These are phyloP conservation scores for Agelastica alni DNA, from an alignment of 2,888 invertebrate genomes.

Conservation along the genomic window DNA sequence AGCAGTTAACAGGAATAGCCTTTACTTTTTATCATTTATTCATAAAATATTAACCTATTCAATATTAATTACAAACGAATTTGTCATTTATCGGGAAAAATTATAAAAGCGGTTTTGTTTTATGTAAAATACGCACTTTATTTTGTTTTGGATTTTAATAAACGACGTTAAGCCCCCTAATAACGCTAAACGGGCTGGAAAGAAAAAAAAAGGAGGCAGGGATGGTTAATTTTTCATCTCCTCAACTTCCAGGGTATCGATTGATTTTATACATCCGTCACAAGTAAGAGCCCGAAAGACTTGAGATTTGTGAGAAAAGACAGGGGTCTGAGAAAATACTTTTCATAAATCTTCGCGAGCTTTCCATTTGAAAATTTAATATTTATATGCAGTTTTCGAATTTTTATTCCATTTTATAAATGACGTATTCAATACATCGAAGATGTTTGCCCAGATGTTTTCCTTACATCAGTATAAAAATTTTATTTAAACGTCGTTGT, in stretches of 20 bases:
- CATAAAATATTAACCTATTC: no score
- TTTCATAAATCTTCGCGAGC: constrained; percentile 5
- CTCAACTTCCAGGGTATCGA: neutral
- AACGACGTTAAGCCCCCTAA: neutral
- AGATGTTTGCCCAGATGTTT: no score
- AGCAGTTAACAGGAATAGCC: no score
- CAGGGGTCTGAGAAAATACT: constrained; percentile 4
- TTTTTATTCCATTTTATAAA: neutral
- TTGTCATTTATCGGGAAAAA: neutral
- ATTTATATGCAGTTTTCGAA: constrained; percentile 6
- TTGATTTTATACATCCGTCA: constrained; percentile 10
- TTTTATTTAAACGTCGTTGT: no score
- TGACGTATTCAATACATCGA: no score
- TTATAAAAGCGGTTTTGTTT: no score
- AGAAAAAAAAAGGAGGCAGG: neutral
- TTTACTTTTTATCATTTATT: no score
- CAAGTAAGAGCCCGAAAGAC: constrained; percentile 2
- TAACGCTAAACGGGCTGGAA: neutral
- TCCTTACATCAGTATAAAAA: no score
- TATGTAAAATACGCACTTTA: no score
- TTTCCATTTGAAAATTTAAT: constrained; percentile 1
- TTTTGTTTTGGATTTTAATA: no score
- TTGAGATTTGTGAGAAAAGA: constrained; percentile 11
- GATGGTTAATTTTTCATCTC: constrained; percentile 5
- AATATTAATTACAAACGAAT: no score